These are phyloP conservation scores for Sarcophaga rosellei DNA, from an alignment of 2,888 invertebrate species.

Conservation along the genomic window DNA sequence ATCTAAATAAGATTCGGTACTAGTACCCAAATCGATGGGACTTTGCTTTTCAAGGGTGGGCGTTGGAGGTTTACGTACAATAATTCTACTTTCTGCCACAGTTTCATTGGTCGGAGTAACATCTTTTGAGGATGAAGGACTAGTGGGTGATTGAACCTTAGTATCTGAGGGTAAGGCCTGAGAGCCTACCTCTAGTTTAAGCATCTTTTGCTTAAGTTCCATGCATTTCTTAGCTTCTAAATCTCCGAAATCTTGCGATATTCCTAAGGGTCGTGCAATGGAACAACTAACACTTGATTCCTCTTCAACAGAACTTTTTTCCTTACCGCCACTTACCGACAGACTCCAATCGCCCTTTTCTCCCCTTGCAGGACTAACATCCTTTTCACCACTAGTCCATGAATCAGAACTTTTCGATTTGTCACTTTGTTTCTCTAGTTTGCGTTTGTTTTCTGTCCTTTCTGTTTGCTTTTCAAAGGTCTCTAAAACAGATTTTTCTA, in stretches of 20 bases:
- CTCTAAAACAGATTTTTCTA: conserved; percentile 81
- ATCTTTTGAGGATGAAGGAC: conserved; percentile 82
- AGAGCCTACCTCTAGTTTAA: conserved; percentile 82
- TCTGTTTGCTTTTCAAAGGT: conserved; percentile 75
- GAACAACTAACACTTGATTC: conserved; percentile 90
- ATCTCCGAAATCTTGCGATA: conserved; percentile 88
- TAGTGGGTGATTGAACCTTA: conserved; percentile 81
- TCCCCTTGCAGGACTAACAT: conserved; percentile 83
- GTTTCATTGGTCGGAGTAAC: conserved; percentile 75
- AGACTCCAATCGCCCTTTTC: conserved; percentile 82
- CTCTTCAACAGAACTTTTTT: conserved; percentile 86
- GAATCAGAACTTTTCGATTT: conserved; percentile 91
- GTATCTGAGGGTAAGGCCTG: conserved; percentile 80
- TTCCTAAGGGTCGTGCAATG: conserved; percentile 89
- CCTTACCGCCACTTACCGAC: conserved; percentile 81
- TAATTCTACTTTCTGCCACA: conserved; percentile 72
- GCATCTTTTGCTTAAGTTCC: conserved; percentile 84
- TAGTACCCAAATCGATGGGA: conserved; percentile 85
- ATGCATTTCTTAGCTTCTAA: conserved; percentile 83
- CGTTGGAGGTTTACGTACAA: conserved; percentile 81
- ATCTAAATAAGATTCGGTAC: conserved; percentile 81
- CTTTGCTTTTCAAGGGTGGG: conserved; percentile 86
- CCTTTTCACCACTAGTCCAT: conserved; percentile 90
- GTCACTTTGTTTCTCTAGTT: conserved; percentile 83
- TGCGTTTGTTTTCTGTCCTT: conserved; percentile 82